phyloP scores from a whole-genome alignment of 1,140 invertebrate species.

The Apocrypta bakeri region DNA sequence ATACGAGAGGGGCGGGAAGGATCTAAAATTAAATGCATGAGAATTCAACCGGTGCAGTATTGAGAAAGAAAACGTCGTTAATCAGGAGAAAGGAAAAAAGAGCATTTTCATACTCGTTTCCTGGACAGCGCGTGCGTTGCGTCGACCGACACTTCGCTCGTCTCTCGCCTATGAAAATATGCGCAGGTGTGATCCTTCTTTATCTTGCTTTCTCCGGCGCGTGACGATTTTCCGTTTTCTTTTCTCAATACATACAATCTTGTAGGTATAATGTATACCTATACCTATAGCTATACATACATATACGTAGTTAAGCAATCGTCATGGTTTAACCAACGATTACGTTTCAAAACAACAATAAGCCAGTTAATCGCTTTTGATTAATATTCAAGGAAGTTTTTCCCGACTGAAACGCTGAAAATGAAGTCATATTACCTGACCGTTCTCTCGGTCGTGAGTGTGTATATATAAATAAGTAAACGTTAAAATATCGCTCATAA shows the following conservation, averaged over 20 bases:
- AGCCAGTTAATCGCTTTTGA: no score
- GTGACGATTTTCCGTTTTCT: constrained; percentile 22
- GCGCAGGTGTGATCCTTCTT: constrained; percentile 17
- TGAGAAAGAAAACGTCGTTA: constrained; percentile 1
- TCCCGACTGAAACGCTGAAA: not conserved
- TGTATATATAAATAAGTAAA: not conserved
- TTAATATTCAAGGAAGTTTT: no score
- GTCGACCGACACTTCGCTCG: no score
- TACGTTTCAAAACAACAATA: no score
- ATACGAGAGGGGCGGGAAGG: not conserved
- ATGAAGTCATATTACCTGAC: not conserved
- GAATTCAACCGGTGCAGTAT: not conserved
- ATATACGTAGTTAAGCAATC: no score
- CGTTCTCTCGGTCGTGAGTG: no score
- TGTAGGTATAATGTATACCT: not conserved
- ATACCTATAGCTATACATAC: no score
- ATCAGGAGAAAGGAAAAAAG: constrained; percentile 11
- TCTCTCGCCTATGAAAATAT: constrained; percentile 14
- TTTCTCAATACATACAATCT: no score
- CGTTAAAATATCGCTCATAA: not conserved
- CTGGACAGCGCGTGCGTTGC: constrained; percentile 11
- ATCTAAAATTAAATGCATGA: constrained; percentile 27
- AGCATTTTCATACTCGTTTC: not conserved
- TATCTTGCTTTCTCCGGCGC: not conserved
- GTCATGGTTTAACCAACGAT: no score